Conservation (phyloP, 2,113 vertebrate species). For the Prunella fulvescens region DNA sequence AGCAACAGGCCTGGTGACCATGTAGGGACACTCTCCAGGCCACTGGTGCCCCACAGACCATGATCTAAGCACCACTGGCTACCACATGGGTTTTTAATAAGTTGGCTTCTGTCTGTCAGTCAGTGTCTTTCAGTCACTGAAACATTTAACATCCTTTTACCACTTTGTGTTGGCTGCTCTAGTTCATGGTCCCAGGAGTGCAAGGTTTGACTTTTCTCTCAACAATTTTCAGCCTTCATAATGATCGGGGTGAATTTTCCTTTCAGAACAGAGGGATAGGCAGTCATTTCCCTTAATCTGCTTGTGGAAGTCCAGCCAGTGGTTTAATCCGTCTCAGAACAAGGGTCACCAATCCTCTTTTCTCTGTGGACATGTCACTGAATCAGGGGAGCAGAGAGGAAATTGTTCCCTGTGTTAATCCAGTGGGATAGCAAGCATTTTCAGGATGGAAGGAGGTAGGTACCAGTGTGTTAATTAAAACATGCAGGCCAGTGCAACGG, state of each 20-base stretch:
- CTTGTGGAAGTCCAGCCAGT: not conserved
- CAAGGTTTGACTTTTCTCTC: not conserved
- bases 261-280: not conserved
- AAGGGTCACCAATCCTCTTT: slow-evolving; percentile 4
- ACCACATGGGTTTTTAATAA: not conserved
- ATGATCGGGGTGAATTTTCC: not conserved
- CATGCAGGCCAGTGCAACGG: not conserved
- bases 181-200: not conserved
- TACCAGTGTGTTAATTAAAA: not conserved
- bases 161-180: not conserved
- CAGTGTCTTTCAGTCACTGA: slow-evolving; percentile 8
- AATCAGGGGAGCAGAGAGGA: not conserved
- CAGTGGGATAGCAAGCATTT: not conserved
- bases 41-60: not conserved
- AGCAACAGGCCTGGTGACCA: not conserved
- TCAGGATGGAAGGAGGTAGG: not conserved
- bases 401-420: not conserved
- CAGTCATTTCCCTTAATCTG: slow-evolving; percentile 14
- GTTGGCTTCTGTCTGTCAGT: not conserved
- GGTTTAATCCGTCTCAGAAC: not conserved
- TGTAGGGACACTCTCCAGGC: not conserved
- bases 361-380: not conserved
- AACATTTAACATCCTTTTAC: slow-evolving; percentile 40
- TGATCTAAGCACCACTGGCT: not conserved
- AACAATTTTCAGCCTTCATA: not conserved